Conservation (phyloP, 2,888 invertebrate genomes). For the Ochropleura plecta region DNA sequence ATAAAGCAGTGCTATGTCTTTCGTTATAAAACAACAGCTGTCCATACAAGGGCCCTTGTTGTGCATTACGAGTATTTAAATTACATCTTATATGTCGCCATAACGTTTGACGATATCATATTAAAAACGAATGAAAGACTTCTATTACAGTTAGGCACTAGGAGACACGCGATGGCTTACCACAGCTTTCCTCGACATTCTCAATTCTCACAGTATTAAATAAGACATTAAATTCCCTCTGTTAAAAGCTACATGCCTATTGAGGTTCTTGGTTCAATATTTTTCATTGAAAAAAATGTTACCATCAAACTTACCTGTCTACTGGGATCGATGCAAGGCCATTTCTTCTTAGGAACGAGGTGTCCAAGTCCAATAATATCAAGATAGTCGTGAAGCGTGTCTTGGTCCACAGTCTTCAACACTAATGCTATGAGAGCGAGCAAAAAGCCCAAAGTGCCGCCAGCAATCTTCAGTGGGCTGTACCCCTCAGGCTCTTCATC, state of each 20-base stretch:
- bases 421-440: slow-evolving; percentile 33
- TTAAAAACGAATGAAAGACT: neutral
- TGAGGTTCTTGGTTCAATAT: neutral
- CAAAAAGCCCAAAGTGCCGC: slow-evolving; percentile 44
- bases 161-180: neutral
- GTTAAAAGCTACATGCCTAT: neutral
- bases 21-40: neutral
- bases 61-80: neutral
- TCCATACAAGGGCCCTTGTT: neutral
- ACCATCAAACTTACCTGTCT: slow-evolving; percentile 35
- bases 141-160: neutral
- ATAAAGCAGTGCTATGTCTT: neutral
- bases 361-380: slow-evolving; percentile 55
- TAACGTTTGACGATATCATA: neutral
- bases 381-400: slow-evolving; percentile 34
- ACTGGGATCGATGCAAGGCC: neutral
- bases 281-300: neutral
- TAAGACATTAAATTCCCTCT: neutral
- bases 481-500: slow-evolving; percentile 17
- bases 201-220: neutral
- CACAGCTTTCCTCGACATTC: neutral
- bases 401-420: slow-evolving; percentile 33
- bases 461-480: slow-evolving; percentile 9
- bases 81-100: neutral
- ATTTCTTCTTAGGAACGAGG: slow-evolving; percentile 21